These are phyloP conservation scores for Microctonus aethiopoides DNA, from an alignment of 2,888 invertebrate genomes.

Conservation along the genomic window DNA sequence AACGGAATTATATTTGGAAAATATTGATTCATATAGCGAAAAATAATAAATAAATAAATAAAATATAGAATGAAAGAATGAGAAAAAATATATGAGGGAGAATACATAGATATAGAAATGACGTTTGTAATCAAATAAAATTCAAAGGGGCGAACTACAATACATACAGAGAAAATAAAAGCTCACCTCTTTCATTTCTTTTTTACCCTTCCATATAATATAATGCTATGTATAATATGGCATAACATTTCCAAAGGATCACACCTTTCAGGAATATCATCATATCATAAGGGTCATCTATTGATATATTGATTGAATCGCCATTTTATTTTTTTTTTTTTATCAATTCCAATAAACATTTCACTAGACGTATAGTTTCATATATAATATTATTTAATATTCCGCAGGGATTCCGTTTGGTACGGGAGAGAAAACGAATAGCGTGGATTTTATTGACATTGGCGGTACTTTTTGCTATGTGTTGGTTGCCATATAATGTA, in stretches of 20 bases:
- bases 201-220: too few species aligned
- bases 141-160: too few species aligned
- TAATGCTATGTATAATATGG: not conserved
- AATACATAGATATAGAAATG: too few species aligned
- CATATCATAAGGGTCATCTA: too few species aligned
- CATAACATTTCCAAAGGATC: not conserved
- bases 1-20: too few species aligned
- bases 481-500: slow-evolving; percentile 84
- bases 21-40: not conserved
- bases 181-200: not conserved
- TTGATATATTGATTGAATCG: too few species aligned
- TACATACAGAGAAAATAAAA: not conserved
- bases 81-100: too few species aligned
- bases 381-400: not conserved
- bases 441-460: slow-evolving; percentile 80
- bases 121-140: not conserved
- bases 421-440: slow-evolving; percentile 78
- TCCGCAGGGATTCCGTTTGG: slow-evolving; percentile 71
- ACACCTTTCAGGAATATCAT: not conserved
- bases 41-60: not conserved
- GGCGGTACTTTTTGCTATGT: slow-evolving; percentile 79
- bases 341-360: too few species aligned
- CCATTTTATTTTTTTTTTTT: too few species aligned
- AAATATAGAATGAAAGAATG: not conserved
- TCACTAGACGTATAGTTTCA: too few species aligned